Percentiles rank a stretch among this genome's conserved stretches.
Evolutionary conservation across 2,113 vertebrate species (phyloP).

Genomic region (Ctenomys sociabilis): DNA sequence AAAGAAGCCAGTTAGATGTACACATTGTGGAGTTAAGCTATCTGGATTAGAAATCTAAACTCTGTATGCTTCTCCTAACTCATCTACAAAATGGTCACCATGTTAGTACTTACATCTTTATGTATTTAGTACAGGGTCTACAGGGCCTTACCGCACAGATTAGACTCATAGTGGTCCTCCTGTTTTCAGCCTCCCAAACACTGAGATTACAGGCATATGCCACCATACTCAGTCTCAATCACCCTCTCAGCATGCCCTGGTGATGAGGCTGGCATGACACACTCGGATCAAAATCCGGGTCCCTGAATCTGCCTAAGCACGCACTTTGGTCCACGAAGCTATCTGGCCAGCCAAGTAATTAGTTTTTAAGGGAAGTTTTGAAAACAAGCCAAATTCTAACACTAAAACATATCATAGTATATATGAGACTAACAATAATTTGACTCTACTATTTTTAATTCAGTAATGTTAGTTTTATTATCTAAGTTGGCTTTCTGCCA

Average conservation of each 20-base stretch:
- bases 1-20: not conserved
- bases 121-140: too few relatives aligned
- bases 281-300: too few relatives aligned
- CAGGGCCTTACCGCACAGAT: too few relatives aligned
- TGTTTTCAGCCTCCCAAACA: too few relatives aligned
- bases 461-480: not conserved
- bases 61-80: not conserved
- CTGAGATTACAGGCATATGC: too few relatives aligned
- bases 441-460: not conserved
- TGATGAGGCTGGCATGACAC: too few relatives aligned
- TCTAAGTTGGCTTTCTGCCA: not conserved
- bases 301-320: too few relatives aligned
- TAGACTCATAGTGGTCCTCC: too few relatives aligned
- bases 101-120: not conserved
- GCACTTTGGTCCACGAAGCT: too few relatives aligned
- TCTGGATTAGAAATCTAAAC: not conserved
- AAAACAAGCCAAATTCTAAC: not conserved
- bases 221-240: too few relatives aligned
- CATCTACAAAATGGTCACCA: not conserved
- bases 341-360: not conserved
- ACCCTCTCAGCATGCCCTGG: too few relatives aligned
- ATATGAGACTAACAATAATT: not conserved
- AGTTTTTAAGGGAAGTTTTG: not conserved
- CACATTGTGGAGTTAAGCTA: not conserved
- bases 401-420: not conserved